Conservation (phyloP, 2,113 vertebrate species). For the Chamaea fasciata region DNA sequence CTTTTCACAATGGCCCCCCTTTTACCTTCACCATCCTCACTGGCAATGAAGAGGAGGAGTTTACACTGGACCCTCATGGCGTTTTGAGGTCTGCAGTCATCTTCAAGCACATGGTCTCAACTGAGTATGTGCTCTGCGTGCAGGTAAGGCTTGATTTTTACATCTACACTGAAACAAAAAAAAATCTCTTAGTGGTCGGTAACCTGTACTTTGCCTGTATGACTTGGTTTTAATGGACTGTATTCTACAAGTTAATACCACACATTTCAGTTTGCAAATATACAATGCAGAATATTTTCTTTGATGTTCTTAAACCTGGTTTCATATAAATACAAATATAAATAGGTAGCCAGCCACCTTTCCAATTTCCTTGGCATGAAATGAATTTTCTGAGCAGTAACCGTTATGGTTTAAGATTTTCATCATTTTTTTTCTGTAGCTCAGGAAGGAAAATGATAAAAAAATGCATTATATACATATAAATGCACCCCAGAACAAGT, state of each 20-base stretch:
- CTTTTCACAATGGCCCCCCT: constrained; percentile 92
- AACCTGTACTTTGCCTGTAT: background rate
- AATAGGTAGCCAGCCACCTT: constrained; percentile 27
- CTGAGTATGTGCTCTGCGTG: constrained; percentile 83
- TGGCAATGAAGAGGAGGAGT: constrained; percentile 90
- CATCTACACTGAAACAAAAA: background rate
- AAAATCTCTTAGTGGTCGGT: background rate
- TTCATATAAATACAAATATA: constrained; percentile 36
- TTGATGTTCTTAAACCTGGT: constrained; percentile 41
- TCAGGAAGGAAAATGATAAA: constrained; percentile 22
- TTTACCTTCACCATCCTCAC: constrained; percentile 88
- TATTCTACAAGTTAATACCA: background rate
- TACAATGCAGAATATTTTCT: background rate
- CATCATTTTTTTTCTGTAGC: background rate
- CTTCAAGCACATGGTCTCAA: constrained; percentile 82
- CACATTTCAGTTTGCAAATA: background rate
- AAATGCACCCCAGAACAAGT: constrained; percentile 15
- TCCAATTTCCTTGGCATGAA: constrained; percentile 27
- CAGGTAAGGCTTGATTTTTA: constrained; percentile 75
- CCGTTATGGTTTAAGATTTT: constrained; percentile 17
- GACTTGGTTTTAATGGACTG: background rate
- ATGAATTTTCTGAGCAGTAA: constrained; percentile 32
- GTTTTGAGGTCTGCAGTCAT: constrained; percentile 86
- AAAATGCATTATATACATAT: constrained; percentile 30
- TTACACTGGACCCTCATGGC: constrained; percentile 84